Conservation (phyloP, 2,113 vertebrate genomes). For the Himantopus leucocephalus region DNA sequence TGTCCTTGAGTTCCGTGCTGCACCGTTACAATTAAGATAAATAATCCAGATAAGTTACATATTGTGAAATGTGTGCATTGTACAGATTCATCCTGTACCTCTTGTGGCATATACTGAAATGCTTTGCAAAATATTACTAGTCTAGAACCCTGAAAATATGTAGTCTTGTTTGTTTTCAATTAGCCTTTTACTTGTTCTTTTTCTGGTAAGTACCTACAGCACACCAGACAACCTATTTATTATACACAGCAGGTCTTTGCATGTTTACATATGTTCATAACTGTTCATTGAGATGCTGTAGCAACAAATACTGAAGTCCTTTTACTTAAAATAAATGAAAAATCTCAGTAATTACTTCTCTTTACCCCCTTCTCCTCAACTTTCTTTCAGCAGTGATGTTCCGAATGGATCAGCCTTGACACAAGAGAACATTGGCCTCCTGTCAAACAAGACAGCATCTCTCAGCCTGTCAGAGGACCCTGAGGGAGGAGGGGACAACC, state of each 20-base stretch:
- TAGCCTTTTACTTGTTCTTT: not conserved
- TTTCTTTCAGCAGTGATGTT: conserved; percentile 80
- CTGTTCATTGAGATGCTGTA: not conserved
- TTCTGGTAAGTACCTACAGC: not conserved
- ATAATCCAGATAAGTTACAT: not conserved
- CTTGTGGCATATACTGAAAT: not conserved
- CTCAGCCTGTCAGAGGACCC: conserved; percentile 86
- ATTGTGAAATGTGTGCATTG: not conserved
- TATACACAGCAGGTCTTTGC: not conserved
- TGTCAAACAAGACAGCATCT: conserved; percentile 86
- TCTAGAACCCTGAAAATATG: not conserved
- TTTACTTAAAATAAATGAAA: not conserved
- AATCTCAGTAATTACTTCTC: not conserved
- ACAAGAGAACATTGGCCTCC: conserved; percentile 86
- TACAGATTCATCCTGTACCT: not conserved
- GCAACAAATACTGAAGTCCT: not conserved
- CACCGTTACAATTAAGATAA: not conserved
- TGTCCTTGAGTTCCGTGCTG: not conserved
- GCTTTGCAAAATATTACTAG: not conserved
- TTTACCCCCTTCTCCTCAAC: not conserved
- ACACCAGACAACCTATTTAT: not conserved
- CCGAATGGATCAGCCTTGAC: conserved; percentile 89
- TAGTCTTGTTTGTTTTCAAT: not conserved
- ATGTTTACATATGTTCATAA: not conserved
- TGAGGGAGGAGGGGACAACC: conserved; percentile 75